A percentile compares a stretch with the other conserved stretches of the same genome.
phyloP scores from a whole-genome alignment of 2,113 vertebrate genomes.

The Dipodomys stephensi region DNA sequence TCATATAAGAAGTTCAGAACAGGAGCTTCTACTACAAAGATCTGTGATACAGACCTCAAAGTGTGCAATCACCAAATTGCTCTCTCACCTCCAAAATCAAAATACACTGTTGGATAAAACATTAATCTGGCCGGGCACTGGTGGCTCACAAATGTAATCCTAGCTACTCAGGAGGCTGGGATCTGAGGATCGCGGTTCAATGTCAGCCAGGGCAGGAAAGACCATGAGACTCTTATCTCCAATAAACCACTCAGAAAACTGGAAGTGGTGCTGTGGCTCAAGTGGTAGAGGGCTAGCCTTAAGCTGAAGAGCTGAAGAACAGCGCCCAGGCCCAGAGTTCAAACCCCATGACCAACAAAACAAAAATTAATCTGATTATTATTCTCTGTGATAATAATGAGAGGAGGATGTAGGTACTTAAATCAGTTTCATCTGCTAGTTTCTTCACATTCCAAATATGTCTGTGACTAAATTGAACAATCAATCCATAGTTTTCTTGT shows the following conservation, averaged over 20 bases:
- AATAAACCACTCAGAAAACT: no score
- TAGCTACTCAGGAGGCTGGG: no score
- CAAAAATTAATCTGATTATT: neutral
- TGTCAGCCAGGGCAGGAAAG: no score
- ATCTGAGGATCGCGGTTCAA: no score
- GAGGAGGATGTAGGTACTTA: neutral
- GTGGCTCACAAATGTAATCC: no score
- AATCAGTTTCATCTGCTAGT: neutral
- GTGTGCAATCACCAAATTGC: constrained; percentile 39
- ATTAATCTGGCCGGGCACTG: neutral
- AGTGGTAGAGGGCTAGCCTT: no score
- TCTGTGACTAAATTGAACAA: neutral
- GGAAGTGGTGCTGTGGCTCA: no score
- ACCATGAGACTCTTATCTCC: no score
- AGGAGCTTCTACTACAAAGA: neutral
- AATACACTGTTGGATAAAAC: neutral
- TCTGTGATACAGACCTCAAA: constrained; percentile 41
- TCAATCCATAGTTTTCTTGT: neutral
- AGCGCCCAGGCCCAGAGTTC: no score
- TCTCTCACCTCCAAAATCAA: neutral
- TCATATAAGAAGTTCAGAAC: neutral
- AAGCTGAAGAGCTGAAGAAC: no score
- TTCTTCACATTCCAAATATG: neutral
- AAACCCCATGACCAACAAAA: no score
- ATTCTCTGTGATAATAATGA: constrained; percentile 1